A percentile compares a stretch with the other conserved stretches of the same genome.
These are phyloP conservation scores for Sussaba pulchella DNA, from an alignment of 2,888 invertebrate genomes.

Conservation along the genomic window DNA sequence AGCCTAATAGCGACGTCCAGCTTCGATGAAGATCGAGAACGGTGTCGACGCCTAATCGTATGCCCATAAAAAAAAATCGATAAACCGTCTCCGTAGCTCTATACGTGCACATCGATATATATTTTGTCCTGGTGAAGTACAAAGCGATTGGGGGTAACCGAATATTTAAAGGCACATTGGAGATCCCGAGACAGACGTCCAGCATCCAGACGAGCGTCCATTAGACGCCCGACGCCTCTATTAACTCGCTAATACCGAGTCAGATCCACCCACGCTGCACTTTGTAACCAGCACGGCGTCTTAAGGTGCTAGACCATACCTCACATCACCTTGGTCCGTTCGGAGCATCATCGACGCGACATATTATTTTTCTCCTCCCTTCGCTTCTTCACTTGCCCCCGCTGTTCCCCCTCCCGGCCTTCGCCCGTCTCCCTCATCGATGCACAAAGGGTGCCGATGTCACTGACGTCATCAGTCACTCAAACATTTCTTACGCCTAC, in stretches of 20 bases:
- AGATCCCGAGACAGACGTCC: constrained; percentile 23
- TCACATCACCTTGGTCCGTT: background rate
- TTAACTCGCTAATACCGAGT: constrained; percentile 68
- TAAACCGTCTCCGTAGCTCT: too few species aligned
- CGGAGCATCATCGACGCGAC: constrained; percentile 11
- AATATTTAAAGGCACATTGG: constrained; percentile 12
- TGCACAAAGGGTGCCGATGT: constrained; percentile 68
- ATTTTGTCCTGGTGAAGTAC: constrained; percentile 58
- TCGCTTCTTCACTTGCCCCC: background rate
- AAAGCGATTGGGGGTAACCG: constrained; percentile 12
- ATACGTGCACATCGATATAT: background rate
- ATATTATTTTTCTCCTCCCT: constrained; percentile 47
- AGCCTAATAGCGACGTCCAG: constrained; percentile 25
- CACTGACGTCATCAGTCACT: constrained; percentile 67
- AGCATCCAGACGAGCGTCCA: constrained; percentile 60
- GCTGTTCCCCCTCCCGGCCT: background rate
- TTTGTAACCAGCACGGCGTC: constrained; percentile 28
- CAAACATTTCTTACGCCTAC: constrained; percentile 50
- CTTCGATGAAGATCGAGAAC: constrained; percentile 58
- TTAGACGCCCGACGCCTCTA: constrained; percentile 71
- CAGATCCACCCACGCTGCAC: constrained; percentile 64
- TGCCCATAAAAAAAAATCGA: too few species aligned
- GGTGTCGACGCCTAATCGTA: too few species aligned
- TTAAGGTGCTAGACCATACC: constrained; percentile 27
- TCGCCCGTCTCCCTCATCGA: constrained; percentile 50